Evolutionary conservation across 2,797 vertebrate species (phyloP), one percentile per base, ranked within the genome.

Genomic region (Tarsius wallacei): DNA sequence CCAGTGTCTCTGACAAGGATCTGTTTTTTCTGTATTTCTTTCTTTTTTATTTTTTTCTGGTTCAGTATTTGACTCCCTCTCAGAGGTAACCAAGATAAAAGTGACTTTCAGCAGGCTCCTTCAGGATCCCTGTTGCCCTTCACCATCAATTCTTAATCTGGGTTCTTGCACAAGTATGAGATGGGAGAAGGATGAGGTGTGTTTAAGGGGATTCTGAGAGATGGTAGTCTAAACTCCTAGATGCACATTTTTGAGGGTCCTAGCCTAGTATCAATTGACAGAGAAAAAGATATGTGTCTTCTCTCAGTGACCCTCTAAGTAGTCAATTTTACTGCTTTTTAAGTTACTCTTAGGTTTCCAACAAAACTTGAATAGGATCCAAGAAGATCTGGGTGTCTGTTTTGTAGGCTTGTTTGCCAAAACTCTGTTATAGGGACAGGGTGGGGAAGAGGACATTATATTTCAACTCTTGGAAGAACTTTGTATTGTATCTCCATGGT

Each of bases 391-490:
- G 13, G 16, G 22, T 63, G 14, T 84, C 80, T 73, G 70, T 31
- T 89, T 57, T 55, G 31, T 55, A 22, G 17, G 16, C 22, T 59
- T 11, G 13, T 55, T 71, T 89, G 47, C 83, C 36, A 53, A 63
- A 92, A 93, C 36, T 47, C 53, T 89, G 8, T 49, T 64, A 74
- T 36, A 31, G 49, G n/a, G 26, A 36, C 15, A 24, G 24, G 47
- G 12, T 24, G 21, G n/a, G 51, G 55, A 95, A 76, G n/a, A 26
- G 22, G 15, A 4, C 22, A 5, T 86, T 77, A 42, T 64, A 57
- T 63, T 83, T 91, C 71, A 84, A 31, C 64, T 71, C 71, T 94
- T 73, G 2, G 82, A 87, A 97, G 92, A 53, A 57, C 36, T 90
- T 51, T 55, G 66, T 80, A 36, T 49, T 36, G 93, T 81, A 31